phyloP scores from a whole-genome alignment of 2,797 vertebrate species.

The Uromys caudimaculatus region DNA sequence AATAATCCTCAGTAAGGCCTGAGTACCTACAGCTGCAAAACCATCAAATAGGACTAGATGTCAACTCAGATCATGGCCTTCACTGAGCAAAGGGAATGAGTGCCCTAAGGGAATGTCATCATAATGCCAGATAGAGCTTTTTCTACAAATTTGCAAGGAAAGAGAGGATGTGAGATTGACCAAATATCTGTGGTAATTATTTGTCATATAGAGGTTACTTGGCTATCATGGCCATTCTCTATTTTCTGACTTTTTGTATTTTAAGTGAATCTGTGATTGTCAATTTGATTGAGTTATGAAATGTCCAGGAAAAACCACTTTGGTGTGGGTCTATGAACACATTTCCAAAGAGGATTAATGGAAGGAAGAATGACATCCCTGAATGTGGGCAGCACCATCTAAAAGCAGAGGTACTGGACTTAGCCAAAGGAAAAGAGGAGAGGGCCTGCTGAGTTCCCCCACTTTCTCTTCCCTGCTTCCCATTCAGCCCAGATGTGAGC shows the following conservation, averaged over 20 bases:
- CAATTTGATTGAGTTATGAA: background rate
- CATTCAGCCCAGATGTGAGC: background rate
- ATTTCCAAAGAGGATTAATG: background rate
- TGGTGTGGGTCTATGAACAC: background rate
- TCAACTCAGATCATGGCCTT: conserved; percentile 34
- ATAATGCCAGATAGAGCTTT: background rate
- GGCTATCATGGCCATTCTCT: background rate
- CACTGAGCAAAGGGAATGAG: background rate
- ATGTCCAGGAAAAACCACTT: background rate
- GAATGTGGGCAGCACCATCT: background rate
- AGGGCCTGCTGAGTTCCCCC: background rate
- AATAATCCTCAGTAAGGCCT: background rate
- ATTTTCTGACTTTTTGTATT: background rate
- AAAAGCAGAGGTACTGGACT: background rate
- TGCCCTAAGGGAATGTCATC: conserved; percentile 31
- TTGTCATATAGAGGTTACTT: background rate
- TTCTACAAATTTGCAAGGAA: background rate
- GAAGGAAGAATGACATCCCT: background rate
- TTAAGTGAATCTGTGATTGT: background rate
- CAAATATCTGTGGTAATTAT: background rate
- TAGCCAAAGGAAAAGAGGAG: background rate
- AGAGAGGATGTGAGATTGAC: background rate
- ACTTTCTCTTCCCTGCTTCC: background rate
- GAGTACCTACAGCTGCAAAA: background rate
- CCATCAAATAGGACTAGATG: conserved; percentile 37